phyloP scores from a whole-genome alignment of 2,113 vertebrate species.

The Rhagologus leucostigma region DNA sequence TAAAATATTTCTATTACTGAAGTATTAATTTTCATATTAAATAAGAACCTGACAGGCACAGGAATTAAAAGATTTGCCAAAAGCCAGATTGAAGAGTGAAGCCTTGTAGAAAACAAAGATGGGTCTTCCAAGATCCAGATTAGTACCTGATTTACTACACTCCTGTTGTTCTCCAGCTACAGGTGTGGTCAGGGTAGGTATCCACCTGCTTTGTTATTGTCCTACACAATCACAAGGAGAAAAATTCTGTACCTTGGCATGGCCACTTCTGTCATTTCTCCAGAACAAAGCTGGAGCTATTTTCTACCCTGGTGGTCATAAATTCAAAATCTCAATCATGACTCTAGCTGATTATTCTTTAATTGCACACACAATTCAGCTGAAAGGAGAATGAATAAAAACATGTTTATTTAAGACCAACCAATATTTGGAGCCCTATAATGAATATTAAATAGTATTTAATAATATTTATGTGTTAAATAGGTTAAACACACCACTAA shows the following conservation, averaged over 20 bases:
- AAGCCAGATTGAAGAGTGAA: background rate
- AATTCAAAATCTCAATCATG: background rate
- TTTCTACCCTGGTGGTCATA: background rate
- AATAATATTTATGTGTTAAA: background rate
- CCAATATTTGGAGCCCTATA: background rate
- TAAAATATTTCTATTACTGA: background rate
- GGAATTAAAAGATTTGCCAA: background rate
- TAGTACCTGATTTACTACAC: background rate
- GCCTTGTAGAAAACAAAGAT: background rate
- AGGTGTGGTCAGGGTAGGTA: background rate
- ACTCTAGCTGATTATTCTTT: background rate
- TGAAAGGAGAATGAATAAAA: background rate
- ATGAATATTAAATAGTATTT: constrained; percentile 9
- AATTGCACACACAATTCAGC: background rate
- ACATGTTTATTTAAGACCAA: background rate
- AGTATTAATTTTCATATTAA: background rate
- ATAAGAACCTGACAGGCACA: background rate
- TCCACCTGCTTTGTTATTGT: background rate
- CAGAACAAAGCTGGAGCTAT: background rate
- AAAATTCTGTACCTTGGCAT: background rate
- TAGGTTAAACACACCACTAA: background rate
- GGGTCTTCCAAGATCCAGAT: background rate
- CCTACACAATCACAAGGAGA: background rate
- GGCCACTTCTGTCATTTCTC: background rate
- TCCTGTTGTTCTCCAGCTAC: background rate